Evolutionary conservation across 2,797 vertebrate genomes (phyloP).

Genomic region (Silurus lanzhouensis): DNA sequence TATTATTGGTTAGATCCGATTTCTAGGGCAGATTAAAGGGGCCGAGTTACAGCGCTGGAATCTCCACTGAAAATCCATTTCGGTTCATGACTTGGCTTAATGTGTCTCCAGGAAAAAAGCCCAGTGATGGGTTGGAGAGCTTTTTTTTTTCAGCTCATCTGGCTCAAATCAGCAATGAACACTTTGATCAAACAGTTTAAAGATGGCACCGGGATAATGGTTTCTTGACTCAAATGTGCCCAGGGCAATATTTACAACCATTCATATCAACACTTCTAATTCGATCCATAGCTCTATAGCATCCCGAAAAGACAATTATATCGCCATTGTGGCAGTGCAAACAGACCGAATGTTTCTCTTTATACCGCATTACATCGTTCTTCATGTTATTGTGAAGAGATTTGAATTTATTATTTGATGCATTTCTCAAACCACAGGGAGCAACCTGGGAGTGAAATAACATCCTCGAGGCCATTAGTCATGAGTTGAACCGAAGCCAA

Average conservation of each 20-base stretch:
- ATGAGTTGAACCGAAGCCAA: not conserved
- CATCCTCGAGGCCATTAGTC: conserved; percentile 30
- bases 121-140: conserved; percentile 15
- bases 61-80: conserved; percentile 39
- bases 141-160: not conserved
- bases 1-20: conserved; percentile 25
- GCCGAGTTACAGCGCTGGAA: conserved; percentile 21
- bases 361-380: not conserved
- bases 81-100: conserved; percentile 40
- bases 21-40: conserved; percentile 35
- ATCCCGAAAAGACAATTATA: not conserved
- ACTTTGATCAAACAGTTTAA: conserved; percentile 38
- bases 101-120: conserved; percentile 42
- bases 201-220: conserved; percentile 21
- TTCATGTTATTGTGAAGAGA: conserved; percentile 8
- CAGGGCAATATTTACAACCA: not conserved
- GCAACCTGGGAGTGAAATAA: conserved; percentile 2
- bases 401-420: conserved; percentile 18
- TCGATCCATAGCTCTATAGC: not conserved
- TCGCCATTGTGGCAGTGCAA: not conserved
- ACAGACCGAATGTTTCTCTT: not conserved
- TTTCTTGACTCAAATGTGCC: conserved; percentile 6
- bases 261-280: conserved; percentile 29
- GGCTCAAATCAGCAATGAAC: conserved; percentile 42
- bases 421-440: conserved; percentile 12